A percentile compares a stretch with the other conserved stretches of the same genome.
These are phyloP conservation scores for Tamandua tetradactyla DNA, from an alignment of 2,797 vertebrate genomes.

Conservation along the genomic window DNA sequence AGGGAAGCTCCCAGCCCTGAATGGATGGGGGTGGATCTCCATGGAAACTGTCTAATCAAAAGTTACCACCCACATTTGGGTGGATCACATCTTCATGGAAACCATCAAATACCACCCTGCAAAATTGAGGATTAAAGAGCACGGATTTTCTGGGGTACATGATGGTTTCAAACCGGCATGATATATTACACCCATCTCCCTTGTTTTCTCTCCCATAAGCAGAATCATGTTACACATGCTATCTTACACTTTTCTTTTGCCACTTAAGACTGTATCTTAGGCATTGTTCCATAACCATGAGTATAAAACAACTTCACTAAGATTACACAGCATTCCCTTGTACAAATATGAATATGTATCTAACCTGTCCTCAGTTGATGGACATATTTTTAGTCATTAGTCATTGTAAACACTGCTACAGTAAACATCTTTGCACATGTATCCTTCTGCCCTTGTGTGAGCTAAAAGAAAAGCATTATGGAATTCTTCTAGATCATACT, in stretches of 20 bases:
- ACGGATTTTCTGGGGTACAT: too few species aligned
- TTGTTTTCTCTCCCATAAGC: neutral
- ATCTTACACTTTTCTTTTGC: neutral
- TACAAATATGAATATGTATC: neutral
- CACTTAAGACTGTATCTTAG: neutral
- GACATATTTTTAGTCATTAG: neutral
- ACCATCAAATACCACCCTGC: too few species aligned
- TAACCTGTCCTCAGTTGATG: neutral
- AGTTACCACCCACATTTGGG: too few species aligned
- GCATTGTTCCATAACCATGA: neutral
- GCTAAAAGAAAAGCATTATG: neutral
- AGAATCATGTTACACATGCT: neutral
- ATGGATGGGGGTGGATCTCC: too few species aligned
- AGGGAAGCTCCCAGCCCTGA: too few species aligned
- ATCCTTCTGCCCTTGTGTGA: neutral
- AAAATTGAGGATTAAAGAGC: too few species aligned
- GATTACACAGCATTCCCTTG: neutral
- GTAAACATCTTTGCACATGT: neutral
- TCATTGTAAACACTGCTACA: neutral
- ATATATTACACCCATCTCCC: neutral
- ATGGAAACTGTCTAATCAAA: too few species aligned
- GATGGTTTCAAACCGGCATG: too few species aligned
- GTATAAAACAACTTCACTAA: neutral
- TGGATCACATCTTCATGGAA: too few species aligned
- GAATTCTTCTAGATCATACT: neutral